Percentiles rank a stretch among this genome's conserved stretches.
phyloP scores from a whole-genome alignment of 2,888 invertebrate genomes.

The Lasioglossum figueresi region DNA sequence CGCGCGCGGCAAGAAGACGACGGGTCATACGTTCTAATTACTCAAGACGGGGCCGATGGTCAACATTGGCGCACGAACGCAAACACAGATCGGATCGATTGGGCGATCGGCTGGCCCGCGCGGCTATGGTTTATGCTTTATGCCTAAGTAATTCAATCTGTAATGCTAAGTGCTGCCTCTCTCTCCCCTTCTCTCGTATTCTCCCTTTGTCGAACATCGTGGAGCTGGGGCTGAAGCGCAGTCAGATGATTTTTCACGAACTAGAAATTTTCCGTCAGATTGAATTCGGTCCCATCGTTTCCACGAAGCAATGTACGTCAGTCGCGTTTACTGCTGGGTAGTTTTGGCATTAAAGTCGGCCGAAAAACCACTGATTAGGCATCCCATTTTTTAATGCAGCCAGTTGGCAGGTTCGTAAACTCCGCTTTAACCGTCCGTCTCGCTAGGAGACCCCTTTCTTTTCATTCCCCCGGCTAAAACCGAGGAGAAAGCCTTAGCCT shows the following conservation, averaged over 20 bases:
- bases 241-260: background rate
- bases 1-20: slow-evolving; percentile 52
- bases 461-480: slow-evolving; percentile 32
- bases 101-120: slow-evolving; percentile 26
- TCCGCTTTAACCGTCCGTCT: slow-evolving; percentile 54
- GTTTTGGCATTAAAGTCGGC: background rate
- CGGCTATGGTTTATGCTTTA: slow-evolving; percentile 47
- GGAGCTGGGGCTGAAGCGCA: background rate
- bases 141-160: slow-evolving; percentile 53
- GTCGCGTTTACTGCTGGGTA: background rate
- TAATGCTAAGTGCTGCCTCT: slow-evolving; percentile 46
- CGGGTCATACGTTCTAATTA: slow-evolving; percentile 65
- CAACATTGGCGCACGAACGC: slow-evolving; percentile 53
- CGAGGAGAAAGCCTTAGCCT: slow-evolving; percentile 17
- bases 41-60: slow-evolving; percentile 60
- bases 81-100: slow-evolving; percentile 46
- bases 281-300: background rate
- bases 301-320: background rate
- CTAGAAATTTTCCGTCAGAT: background rate
- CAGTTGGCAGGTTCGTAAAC: slow-evolving; percentile 43
- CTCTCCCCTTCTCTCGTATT: background rate
- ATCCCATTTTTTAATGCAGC: slow-evolving; percentile 43
- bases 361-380: background rate
- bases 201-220: background rate
- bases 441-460: slow-evolving; percentile 28